phyloP scores from a whole-genome alignment of 2,888 invertebrate genomes.

The Pyrochroa serraticornis region DNA sequence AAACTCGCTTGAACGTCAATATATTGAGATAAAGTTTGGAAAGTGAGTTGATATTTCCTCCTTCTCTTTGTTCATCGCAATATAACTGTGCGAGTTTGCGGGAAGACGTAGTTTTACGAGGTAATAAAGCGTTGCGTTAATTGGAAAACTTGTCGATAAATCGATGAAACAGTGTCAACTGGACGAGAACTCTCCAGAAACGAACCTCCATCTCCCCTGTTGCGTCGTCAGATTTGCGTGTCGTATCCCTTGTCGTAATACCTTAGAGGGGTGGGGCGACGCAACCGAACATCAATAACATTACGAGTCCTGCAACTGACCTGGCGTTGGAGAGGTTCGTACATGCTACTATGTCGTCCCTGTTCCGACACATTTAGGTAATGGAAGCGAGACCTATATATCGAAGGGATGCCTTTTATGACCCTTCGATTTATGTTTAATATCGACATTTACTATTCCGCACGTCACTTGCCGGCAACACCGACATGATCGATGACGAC shows the following conservation, averaged over 20 bases:
- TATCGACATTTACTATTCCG: conserved; percentile 27
- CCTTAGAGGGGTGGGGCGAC: no score
- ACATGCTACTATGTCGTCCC: conserved; percentile 4
- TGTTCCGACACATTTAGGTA: conserved; percentile 26
- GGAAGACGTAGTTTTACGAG: background rate
- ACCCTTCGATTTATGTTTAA: conserved; percentile 29
- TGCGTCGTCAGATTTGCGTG: background rate
- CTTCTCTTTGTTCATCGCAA: no score
- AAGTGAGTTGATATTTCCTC: background rate
- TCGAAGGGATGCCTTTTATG: conserved; percentile 27
- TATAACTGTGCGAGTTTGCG: background rate
- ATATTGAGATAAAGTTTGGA: no score
- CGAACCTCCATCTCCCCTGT: no score
- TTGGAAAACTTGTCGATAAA: background rate
- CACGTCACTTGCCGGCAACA: conserved; percentile 18
- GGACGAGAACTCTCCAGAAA: no score
- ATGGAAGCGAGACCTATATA: conserved; percentile 23
- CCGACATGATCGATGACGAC: conserved; percentile 17
- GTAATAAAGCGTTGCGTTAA: background rate
- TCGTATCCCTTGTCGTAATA: no score
- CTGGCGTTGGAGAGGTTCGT: no score
- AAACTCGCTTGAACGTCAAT: no score
- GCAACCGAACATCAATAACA: no score
- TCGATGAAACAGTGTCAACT: no score
- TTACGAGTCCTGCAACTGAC: background rate